Base-by-base conservation (phyloP, 2,888 invertebrate genomes). In the Ceraclea dissimilis region DNA sequence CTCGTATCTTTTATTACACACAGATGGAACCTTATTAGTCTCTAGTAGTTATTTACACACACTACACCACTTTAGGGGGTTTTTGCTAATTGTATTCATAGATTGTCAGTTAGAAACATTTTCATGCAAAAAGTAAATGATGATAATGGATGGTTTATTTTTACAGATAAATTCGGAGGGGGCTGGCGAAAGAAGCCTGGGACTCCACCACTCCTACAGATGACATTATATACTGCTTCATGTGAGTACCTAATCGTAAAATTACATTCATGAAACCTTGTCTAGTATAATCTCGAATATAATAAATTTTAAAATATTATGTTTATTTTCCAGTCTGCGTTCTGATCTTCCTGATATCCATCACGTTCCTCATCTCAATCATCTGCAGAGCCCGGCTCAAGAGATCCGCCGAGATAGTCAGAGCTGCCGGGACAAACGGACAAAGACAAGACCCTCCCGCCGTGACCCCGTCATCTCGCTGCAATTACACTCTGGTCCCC, bases 371-470 rank as follows among this genome's bases (percentile, higher is more conserved):
- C 11, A 76, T 78, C 65, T 76, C 76, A 0, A 77, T 76, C 11
- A 69, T 76, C 6, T 77, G 76, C 67, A 74, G 75, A 68, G 75
- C 76, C 73, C 76, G 76, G 65, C 72, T 76, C 71, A 77, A 76
- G 66, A 64, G 76, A 0, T 72, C 74, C 1, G 73, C 75, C 1
- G 65, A 73, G n/a, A 68, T 67, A 4, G 54, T 47, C 31, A 44
- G 34, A 31, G 33, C 33, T 17, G 33, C 21, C 11, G 26, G 33
- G 10, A 44, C 13, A 2, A 26, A 47, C n/a, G 26, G 22, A 2
- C 46, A 6, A 11, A 20, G 8, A 10, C 54, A 20, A 5, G 49
- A 39, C 16, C 16, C 20, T 17, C n/a, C 49, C 2, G 20, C 26
- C 10, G 16, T 49, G 4, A 39, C 22, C 5, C 26, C 21, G 1